These are phyloP conservation scores for Sicus ferrugineus DNA, from an alignment of 2,888 invertebrate genomes.

Conservation along the genomic window DNA sequence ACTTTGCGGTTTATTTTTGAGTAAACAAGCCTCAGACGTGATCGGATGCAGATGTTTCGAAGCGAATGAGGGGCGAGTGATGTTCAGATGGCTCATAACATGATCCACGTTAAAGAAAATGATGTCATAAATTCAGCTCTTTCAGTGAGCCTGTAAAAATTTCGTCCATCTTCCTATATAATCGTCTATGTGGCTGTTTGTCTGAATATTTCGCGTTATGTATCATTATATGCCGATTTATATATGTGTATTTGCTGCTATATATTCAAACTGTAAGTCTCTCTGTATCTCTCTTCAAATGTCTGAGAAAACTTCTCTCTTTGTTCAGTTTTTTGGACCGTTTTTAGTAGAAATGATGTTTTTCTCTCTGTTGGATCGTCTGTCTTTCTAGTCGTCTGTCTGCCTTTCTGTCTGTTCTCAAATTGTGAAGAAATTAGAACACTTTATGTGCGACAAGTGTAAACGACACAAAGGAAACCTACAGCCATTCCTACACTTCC, in stretches of 20 bases:
- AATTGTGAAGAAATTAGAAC: slow-evolving; percentile 30
- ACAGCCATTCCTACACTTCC: background rate
- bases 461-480: slow-evolving; percentile 26
- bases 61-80: background rate
- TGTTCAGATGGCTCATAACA: background rate
- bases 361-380: background rate
- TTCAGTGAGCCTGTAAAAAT: slow-evolving; percentile 16
- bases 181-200: background rate
- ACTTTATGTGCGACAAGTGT: slow-evolving; percentile 34
- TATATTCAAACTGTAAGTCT: too few relatives aligned
- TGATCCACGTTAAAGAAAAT: background rate
- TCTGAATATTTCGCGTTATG: too few relatives aligned
- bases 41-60: background rate
- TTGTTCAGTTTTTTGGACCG: background rate
- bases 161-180: background rate
- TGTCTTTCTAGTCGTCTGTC: background rate
- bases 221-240: too few relatives aligned
- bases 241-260: too few relatives aligned
- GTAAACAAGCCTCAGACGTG: background rate
- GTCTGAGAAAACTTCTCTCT: background rate
- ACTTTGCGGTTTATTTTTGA: background rate
- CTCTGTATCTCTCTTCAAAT: background rate
- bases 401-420: slow-evolving; percentile 4
- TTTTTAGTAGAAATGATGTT: background rate
- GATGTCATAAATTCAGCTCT: slow-evolving; percentile 25